Evolutionary conservation across 2,113 vertebrate genomes (phyloP).

Genomic region (Amphiprion ocellaris): DNA sequence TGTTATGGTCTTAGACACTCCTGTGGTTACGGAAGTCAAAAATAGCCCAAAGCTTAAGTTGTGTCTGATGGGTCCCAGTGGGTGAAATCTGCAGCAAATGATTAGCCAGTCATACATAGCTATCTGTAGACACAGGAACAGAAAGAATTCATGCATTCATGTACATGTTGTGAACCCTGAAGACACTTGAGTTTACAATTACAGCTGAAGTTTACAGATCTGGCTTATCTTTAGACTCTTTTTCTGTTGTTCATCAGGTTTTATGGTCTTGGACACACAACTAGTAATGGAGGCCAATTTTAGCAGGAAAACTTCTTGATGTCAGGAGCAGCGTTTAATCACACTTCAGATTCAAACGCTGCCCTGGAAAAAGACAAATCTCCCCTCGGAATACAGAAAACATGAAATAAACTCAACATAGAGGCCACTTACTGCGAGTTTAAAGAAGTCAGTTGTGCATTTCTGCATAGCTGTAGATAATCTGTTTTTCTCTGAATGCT

Average conservation of each 20-base stretch:
- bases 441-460: background rate
- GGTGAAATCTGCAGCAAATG: fast-evolving
- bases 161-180: background rate
- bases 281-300: background rate
- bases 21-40: background rate
- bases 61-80: background rate
- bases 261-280: background rate
- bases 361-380: too few relatives aligned
- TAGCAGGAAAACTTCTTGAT: background rate
- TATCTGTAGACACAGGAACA: slow-evolving; percentile 12
- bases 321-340: background rate
- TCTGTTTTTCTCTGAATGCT: background rate
- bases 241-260: background rate
- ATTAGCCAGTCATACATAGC: background rate
- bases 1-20: background rate
- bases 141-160: background rate
- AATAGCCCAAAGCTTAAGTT: background rate
- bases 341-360: too few relatives aligned
- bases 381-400: background rate
- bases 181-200: too few relatives aligned
- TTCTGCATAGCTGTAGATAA: background rate
- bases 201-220: background rate
- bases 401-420: background rate
- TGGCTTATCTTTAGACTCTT: background rate
- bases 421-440: background rate